Evolutionary conservation across 2,888 invertebrate species (phyloP).

Genomic region (Crossocerus cetratus): DNA sequence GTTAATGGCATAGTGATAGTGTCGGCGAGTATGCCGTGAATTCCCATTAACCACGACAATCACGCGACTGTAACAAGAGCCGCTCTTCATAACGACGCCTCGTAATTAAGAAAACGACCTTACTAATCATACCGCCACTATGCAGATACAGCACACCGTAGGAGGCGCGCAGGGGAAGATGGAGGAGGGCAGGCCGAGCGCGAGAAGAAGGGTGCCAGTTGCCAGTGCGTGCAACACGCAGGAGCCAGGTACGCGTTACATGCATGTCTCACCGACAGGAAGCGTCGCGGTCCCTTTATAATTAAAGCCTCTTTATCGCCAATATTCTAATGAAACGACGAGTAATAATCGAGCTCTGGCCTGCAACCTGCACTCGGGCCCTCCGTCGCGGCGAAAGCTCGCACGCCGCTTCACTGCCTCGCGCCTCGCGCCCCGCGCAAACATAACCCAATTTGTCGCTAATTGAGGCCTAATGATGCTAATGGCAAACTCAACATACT

Average conservation of each 20-base stretch:
- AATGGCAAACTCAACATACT: not conserved
- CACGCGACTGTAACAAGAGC: slow-evolving; percentile 52
- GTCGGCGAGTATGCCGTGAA: slow-evolving; percentile 11
- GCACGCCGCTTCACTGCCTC: not conserved
- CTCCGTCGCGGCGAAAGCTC: not conserved
- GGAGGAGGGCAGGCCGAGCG: slow-evolving; percentile 14
- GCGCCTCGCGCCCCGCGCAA: not conserved
- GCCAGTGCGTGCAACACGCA: slow-evolving; percentile 65
- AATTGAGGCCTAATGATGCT: not conserved
- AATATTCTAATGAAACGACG: slow-evolving; percentile 71
- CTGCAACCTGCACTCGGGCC: slow-evolving; percentile 9
- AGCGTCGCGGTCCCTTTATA: slow-evolving; percentile 66
- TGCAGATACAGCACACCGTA: slow-evolving; percentile 46
- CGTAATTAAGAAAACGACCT: slow-evolving; percentile 69
- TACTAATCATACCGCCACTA: slow-evolving; percentile 62
- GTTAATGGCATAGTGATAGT: not conserved
- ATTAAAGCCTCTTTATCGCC: slow-evolving; percentile 71
- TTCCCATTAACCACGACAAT: slow-evolving; percentile 53
- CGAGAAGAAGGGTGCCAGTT: slow-evolving; percentile 37
- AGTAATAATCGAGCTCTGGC: slow-evolving; percentile 65
- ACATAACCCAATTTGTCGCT: slow-evolving; percentile 1
- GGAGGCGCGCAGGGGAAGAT: not conserved
- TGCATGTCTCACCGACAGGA: slow-evolving; percentile 60
- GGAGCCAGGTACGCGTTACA: slow-evolving; percentile 72
- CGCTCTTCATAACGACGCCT: slow-evolving; percentile 49